phyloP scores from a whole-genome alignment of 2,797 vertebrate species.

The Sebastes hubbsi region DNA sequence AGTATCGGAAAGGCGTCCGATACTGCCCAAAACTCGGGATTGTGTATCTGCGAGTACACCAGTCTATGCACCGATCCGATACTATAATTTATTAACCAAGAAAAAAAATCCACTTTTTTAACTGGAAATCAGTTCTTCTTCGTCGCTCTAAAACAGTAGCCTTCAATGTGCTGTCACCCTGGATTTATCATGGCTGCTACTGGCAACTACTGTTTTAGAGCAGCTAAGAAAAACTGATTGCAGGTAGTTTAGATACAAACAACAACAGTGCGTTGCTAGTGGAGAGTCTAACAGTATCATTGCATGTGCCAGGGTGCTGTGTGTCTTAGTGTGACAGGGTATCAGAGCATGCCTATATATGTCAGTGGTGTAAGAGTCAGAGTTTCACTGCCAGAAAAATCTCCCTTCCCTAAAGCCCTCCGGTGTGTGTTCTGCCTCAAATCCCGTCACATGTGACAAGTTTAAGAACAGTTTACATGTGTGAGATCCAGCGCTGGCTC shows the following conservation, averaged over 20 bases:
- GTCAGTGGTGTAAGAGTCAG: not conserved
- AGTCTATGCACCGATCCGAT: no score
- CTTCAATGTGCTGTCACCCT: fast-evolving
- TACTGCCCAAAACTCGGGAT: no score
- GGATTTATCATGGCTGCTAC: no score
- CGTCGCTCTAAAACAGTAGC: fast-evolving
- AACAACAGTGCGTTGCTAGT: no score
- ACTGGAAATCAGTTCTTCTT: no score
- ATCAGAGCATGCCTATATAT: conserved; percentile 27
- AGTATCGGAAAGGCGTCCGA: fast-evolving
- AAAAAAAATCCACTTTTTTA: no score
- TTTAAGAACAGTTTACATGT: conserved; percentile 60
- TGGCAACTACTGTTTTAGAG: no score
- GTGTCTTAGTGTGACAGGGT: not conserved
- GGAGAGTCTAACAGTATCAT: no score
- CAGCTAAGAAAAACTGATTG: no score
- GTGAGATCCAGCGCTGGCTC: conserved; percentile 42
- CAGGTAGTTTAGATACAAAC: no score
- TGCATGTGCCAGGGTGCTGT: not conserved
- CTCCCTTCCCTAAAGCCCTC: not conserved
- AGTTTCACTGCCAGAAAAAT: not conserved
- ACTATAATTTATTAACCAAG: fast-evolving
- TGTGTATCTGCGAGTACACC: no score
- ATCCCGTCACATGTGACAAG: conserved; percentile 62
- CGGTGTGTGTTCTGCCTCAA: conserved; percentile 32